Base-by-base conservation (phyloP, 2,888 invertebrate species). In the Cordylochernes scorpioides region DNA sequence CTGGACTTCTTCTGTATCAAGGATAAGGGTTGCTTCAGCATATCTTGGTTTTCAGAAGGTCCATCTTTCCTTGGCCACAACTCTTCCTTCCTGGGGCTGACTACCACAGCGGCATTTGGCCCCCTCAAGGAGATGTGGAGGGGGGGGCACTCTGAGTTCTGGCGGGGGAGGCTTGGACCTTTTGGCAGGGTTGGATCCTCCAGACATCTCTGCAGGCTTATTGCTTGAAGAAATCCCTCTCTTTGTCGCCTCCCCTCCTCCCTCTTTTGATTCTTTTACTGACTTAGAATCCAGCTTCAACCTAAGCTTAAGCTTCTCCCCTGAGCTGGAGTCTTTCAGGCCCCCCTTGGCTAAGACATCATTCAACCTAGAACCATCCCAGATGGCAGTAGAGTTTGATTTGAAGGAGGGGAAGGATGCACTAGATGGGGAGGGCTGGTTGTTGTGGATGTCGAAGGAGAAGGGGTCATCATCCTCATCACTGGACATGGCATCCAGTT, bases 121-220 rank as follows among this genome's bases (percentile, higher is more conserved):
- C 75, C 75, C 34, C 78, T 61, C 24, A 82, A 55, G 32, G 77
- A 77, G 44, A 82, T 80, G 50, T 80, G 80, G 35, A 80, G 57
- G 2, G 80, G 82, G n/a, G 6, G 82, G 80, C 26, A 82, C 82
- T 31, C 77, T 60, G 15, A 28, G 27, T 26, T 22, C 9, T 22
- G 35, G 33, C 14, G n/a, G n/a, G n/a, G n/a, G n/a, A n/a, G n/a
- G n/a, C n/a, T n/a, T n/a, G n/a, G n/a, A n/a, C n/a, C n/a, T n/a
- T n/a, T n/a, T n/a, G n/a, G n/a, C n/a, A n/a, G n/a, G n/a, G n/a
- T n/a, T n/a, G n/a, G n/a, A n/a, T n/a, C n/a, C n/a, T n/a, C n/a
- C n/a, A n/a, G n/a, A n/a, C n/a, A n/a, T n/a, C n/a, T n/a, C n/a
- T n/a, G n/a, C n/a, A n/a, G n/a, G n/a, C n/a, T n/a, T n/a, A n/a